Evolutionary conservation across 2,797 vertebrate species (phyloP).

Genomic region (Phoeniculus purpureus): DNA sequence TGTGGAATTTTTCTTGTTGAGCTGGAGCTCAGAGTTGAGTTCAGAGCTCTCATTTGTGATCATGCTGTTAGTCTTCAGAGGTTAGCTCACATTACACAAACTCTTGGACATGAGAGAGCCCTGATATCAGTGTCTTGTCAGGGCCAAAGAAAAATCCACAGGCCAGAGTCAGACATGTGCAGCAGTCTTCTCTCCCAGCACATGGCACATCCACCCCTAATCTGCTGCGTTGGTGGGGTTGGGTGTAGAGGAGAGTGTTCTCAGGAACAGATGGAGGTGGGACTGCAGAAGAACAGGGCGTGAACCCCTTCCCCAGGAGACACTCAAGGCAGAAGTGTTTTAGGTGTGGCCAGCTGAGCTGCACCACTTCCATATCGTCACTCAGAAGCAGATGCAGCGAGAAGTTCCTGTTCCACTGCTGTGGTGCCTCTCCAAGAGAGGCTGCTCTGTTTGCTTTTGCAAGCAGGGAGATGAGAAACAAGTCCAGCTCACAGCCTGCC

Average conservation of each 20-base stretch:
- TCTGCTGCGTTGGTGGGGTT: no score
- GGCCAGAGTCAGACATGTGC: background rate
- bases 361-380: background rate
- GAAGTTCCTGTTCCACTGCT: background rate
- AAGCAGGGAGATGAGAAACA: background rate
- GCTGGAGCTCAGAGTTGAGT: constrained; percentile 38
- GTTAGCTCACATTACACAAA: constrained; percentile 48
- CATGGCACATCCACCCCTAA: background rate
- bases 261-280: background rate
- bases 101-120: constrained; percentile 61
- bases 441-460: background rate
- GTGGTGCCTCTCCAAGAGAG: background rate
- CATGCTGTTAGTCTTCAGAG: constrained; percentile 37
- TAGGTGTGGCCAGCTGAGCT: background rate
- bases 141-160: constrained; percentile 23
- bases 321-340: background rate
- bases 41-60: background rate
- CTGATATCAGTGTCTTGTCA: constrained; percentile 34
- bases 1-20: background rate
- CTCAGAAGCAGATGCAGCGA: background rate
- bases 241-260: background rate
- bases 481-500: background rate
- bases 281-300: background rate
- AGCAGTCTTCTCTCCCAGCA: background rate
- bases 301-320: background rate